Evolutionary conservation across 2,888 invertebrate genomes (phyloP), one percentile per base, ranked within the genome.

Genomic region (Sycophila texana): DNA sequence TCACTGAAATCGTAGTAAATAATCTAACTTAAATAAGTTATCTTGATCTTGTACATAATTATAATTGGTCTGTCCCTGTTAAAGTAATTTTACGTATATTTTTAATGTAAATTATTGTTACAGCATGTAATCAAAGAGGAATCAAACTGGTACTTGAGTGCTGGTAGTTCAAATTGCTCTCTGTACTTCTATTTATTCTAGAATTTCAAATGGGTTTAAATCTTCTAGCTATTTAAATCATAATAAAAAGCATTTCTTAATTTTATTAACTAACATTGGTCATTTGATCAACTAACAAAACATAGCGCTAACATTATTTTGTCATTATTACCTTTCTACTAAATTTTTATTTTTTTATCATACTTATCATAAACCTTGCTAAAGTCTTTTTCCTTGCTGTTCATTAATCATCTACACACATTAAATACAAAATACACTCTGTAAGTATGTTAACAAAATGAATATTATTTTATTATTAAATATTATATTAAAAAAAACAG

Each of bases 101-200:
- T 79, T 83, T 87, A 88, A 88, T 87, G 65, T 80, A 81, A 80
- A 85, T 89, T 89, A 85, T 82, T 89, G 87, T 90, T 89, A 81
- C 89, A 90, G 89, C 88, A 88, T 88, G 88, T 87, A 86, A 86
- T 86, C 84, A 86, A 86, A 86, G 77, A 81, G 86, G 85, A 86
- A 82, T 86, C 81, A 86, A 81, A 83, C 83, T 85, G 85, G 85
- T 87, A 85, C 81, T 85, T 84, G 80, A 83, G 81, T 83, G 84
- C 84, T 86, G 86, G 83, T 81, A 84, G 71, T 85, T 81, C 77
- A 85, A 81, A 80, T 82, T 81, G 79, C 77, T 74, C 79, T 82
- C 58, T 74, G 67, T 75, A 77, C 76, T 79, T 26, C 63, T 78
- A 79, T 83, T 82, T 80, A 58, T 82, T 80, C 53, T 77, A 68